Evolutionary conservation across 2,113 vertebrate species (phyloP), one percentile per base, ranked within the genome.

Genomic region (Rhinolophus ferrumequinum): DNA sequence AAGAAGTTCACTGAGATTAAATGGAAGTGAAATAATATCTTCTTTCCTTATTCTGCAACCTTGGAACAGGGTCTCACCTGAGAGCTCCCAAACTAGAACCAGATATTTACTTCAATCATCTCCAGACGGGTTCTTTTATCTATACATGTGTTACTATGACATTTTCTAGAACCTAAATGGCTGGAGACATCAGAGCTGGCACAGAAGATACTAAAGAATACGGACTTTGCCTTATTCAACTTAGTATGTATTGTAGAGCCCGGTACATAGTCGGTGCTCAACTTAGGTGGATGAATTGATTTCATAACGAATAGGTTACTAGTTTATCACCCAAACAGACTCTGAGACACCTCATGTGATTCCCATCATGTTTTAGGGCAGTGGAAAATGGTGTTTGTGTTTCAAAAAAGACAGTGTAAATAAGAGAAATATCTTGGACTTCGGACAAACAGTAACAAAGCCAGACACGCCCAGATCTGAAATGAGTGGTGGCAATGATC

Each of bases 1-100:
- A 96, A 95, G 82, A 97, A 79, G 47, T 70, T 93, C 80, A 87
- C 62, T 33, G n/a, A 94, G 72, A 83, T 88, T 26, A 82, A 56
- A 50, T 22, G 67, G 50, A 76, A 79, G 30, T 19, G 7, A 92
- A 87, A 33, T 18, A 26, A 52, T 60, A 19, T 70, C 75, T 70
- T 88, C 35, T 28, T 84, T 79, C 83, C 70, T 50, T 87, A 24
- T 54, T 88, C 35, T 8, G 33, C 52, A 50, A 38, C 38, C 58
- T 81, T 58, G 64, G 69, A 70, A 69, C n/a, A 7, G 21, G 26
- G 62, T 90, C 60, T 75, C 11, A 79, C 47, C 8, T 56, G 13
- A 18, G 4, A 73, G 92, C 47, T 50, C 22, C 35, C 38, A 93
- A 56, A 33, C n/a, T 38, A 47, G 38, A 64, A 19, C 30, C 24